A percentile compares a stretch with the other conserved stretches of the same genome.
Evolutionary conservation across 1,140 invertebrate genomes (phyloP).

Genomic region (Anastatus disparis): DNA sequence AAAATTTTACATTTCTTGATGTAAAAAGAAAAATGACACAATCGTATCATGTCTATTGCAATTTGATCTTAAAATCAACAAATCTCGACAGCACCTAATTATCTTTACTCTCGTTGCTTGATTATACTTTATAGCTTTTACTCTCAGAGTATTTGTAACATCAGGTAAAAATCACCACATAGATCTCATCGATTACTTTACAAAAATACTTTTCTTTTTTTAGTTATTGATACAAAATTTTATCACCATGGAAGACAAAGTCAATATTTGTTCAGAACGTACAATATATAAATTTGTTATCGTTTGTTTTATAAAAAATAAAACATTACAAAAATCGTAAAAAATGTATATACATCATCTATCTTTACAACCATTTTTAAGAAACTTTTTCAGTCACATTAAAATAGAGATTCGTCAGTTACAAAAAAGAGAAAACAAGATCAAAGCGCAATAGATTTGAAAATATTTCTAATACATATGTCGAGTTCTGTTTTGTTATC

Average conservation of each 20-base stretch:
- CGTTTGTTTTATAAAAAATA: no score
- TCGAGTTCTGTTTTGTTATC: conserved; percentile 3
- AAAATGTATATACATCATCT: background rate
- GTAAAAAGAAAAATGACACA: conserved; percentile 49
- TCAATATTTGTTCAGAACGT: conserved; percentile 1
- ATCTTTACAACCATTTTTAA: background rate
- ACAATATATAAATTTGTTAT: background rate
- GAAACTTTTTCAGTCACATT: conserved; percentile 1
- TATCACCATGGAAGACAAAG: background rate
- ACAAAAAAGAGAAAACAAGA: conserved; percentile 35
- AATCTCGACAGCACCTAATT: background rate
- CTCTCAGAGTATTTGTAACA: conserved; percentile 28
- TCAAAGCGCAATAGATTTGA: conserved; percentile 51
- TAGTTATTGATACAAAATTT: background rate
- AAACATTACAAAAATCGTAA: conserved; percentile 4
- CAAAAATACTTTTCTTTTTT: background rate
- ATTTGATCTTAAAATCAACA: conserved; percentile 43
- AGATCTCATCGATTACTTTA: conserved; percentile 1
- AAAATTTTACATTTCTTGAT: conserved; percentile 39
- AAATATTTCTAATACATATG: conserved; percentile 46
- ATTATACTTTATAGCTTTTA: conserved; percentile 6
- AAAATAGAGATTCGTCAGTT: conserved; percentile 21
- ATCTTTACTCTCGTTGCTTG: background rate
- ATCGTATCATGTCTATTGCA: conserved; percentile 51
- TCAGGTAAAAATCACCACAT: conserved; percentile 22